Conservation (phyloP, 1,140 invertebrate species). For the Macrocentrus cingulum region DNA sequence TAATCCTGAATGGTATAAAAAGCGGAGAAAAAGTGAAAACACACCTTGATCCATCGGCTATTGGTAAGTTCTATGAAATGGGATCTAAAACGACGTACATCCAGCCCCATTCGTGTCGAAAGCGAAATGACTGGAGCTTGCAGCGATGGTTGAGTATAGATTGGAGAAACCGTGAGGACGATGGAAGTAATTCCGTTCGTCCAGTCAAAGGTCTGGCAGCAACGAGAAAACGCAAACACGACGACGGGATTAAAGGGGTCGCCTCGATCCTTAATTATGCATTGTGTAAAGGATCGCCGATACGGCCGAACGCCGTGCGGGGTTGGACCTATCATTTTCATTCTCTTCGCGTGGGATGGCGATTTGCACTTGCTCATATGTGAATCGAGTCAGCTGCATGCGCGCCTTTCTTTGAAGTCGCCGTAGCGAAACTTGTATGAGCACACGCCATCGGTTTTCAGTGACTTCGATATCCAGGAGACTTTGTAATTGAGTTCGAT, state of each 20-base stretch:
- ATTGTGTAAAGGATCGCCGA: conserved; percentile 38
- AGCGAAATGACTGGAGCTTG: conserved; percentile 38
- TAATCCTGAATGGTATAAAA: too few species aligned
- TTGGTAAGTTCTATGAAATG: conserved; percentile 11
- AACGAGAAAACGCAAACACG: conserved; percentile 46
- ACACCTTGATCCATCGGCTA: conserved; percentile 30
- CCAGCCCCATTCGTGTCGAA: conserved; percentile 45
- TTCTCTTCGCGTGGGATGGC: conserved; percentile 22
- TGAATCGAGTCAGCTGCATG: conserved; percentile 12
- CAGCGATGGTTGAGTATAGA: conserved; percentile 33
- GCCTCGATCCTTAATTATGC: conserved; percentile 44
- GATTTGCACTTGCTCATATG: conserved; percentile 14
- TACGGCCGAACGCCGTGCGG: conserved; percentile 17
- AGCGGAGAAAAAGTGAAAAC: conserved; percentile 30
- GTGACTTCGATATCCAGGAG: conserved; percentile 9
- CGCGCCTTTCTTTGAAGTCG: conserved; percentile 29
- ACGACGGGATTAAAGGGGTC: conserved; percentile 46
- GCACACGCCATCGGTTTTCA: conserved; percentile 1
- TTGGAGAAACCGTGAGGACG: background rate
- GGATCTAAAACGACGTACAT: conserved; percentile 33
- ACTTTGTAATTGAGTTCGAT: conserved; percentile 22
- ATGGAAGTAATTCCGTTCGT: conserved; percentile 43
- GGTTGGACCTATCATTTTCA: conserved; percentile 29
- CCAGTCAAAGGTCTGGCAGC: conserved; percentile 39
- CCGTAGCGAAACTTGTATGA: background rate